These are phyloP conservation scores for Rhorus exstirpatorius DNA, from an alignment of 2,888 invertebrate species.

Conservation along the genomic window DNA sequence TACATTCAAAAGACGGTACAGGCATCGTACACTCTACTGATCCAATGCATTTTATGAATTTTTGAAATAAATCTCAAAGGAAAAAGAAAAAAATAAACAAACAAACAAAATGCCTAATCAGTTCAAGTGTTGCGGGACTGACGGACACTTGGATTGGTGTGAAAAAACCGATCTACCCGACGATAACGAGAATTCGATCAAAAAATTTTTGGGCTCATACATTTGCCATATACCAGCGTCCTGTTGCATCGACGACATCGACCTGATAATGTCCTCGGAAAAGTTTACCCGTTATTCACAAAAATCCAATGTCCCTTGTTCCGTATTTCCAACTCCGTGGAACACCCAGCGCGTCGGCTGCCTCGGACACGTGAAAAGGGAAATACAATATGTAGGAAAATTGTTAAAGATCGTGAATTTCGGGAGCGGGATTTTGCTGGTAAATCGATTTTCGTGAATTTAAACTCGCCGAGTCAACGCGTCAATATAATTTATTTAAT, in stretches of 20 bases:
- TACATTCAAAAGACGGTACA: constrained; percentile 68
- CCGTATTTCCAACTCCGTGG: constrained; percentile 63
- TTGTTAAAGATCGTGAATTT: constrained; percentile 66
- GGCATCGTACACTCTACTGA: too few relatives aligned
- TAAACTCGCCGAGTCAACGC: neutral
- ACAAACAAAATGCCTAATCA: constrained; percentile 18
- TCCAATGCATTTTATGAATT: neutral
- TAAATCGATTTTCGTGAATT: constrained; percentile 39
- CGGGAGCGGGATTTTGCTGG: constrained; percentile 65
- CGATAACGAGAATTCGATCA: constrained; percentile 27
- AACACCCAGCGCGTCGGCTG: constrained; percentile 70
- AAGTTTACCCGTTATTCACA: constrained; percentile 8
- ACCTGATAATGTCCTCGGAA: constrained; percentile 29
- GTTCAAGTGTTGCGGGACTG: constrained; percentile 73
- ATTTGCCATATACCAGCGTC: constrained; percentile 69
- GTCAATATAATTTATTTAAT: neutral
- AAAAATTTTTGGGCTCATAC: constrained; percentile 68
- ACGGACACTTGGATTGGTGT: constrained; percentile 73
- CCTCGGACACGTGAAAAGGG: constrained; percentile 64
- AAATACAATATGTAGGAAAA: constrained; percentile 70
- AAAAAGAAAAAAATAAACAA: too few relatives aligned
- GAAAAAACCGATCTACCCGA: constrained; percentile 27
- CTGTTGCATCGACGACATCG: constrained; percentile 66
- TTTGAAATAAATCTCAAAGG: too few relatives aligned
- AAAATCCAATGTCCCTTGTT: constrained; percentile 27